Evolutionary conservation across 2,113 vertebrate genomes (phyloP).

Genomic region (Calyptommatus sinebrachiatus): DNA sequence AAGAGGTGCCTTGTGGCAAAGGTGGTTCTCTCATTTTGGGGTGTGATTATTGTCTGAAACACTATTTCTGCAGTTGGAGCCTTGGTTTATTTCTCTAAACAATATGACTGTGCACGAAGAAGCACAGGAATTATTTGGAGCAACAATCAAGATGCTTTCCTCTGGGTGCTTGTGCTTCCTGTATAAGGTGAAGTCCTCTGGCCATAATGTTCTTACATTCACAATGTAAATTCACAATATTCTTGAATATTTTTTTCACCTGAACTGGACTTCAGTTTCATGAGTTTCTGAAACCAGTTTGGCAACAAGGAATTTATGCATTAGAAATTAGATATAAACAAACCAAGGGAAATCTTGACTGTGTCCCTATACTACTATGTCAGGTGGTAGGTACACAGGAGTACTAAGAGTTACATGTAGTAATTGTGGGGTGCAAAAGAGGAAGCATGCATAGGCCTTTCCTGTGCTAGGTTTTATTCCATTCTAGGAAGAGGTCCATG

Average conservation of each 20-base stretch:
- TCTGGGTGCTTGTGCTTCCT: too few relatives aligned
- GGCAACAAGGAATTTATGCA: not conserved
- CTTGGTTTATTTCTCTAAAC: too few relatives aligned
- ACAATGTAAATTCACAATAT: not conserved
- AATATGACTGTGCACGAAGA: too few relatives aligned
- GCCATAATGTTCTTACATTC: not conserved
- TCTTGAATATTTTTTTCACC: not conserved
- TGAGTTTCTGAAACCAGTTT: not conserved
- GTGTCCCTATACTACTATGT: not conserved
- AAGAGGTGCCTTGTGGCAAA: too few relatives aligned
- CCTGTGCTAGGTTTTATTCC: too few relatives aligned
- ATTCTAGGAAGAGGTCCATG: too few relatives aligned
- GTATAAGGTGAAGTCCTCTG: too few relatives aligned
- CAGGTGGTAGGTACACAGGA: not conserved
- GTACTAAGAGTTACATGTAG: slow-evolving; percentile 1
- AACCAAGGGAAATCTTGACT: not conserved
- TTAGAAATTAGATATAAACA: not conserved
- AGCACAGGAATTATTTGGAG: too few relatives aligned
- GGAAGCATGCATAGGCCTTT: slow-evolving; percentile 19
- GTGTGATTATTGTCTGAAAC: too few relatives aligned
- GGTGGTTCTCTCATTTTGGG: too few relatives aligned
- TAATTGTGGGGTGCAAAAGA: slow-evolving; percentile 10
- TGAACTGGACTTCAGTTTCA: not conserved
- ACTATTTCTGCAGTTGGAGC: too few relatives aligned
- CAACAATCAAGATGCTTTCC: too few relatives aligned